A percentile compares a stretch with the other conserved stretches of the same genome.
Evolutionary conservation across 2,113 vertebrate species (phyloP).

Genomic region (Megaceryle torquata): DNA sequence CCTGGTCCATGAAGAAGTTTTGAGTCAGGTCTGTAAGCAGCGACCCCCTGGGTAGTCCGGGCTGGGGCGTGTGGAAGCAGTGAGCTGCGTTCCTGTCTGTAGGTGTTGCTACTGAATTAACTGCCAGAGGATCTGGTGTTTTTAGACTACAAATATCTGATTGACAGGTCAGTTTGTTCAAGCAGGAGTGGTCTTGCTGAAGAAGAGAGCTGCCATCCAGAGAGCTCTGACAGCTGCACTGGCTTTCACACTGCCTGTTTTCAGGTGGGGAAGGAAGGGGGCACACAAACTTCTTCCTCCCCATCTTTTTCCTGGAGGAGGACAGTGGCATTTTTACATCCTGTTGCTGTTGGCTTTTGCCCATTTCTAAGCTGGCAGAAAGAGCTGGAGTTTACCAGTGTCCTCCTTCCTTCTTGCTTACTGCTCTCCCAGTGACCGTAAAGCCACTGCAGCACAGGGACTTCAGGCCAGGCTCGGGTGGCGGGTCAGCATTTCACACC

Average conservation of each 20-base stretch:
- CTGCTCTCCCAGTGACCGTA: background rate
- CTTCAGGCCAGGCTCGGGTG: constrained; percentile 38
- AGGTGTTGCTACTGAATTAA: background rate
- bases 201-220: background rate
- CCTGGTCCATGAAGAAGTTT: constrained; percentile 22
- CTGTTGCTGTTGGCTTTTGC: background rate
- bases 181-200: background rate
- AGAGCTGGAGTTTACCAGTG: background rate
- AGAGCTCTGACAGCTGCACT: background rate
- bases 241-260: background rate
- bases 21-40: constrained; percentile 27
- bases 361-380: background rate
- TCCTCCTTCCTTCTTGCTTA: background rate
- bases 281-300: background rate
- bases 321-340: background rate
- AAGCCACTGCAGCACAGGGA: background rate
- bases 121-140: background rate
- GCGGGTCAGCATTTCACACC: background rate
- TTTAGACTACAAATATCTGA: background rate
- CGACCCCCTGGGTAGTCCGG: background rate
- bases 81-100: background rate
- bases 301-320: background rate
- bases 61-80: background rate
- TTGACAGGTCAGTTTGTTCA: background rate
- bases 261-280: background rate